Evolutionary conservation across 30 jellyfish, hydroid and myxozoan species (phyloP).

Genomic region (Clytia hemisphaerica): DNA sequence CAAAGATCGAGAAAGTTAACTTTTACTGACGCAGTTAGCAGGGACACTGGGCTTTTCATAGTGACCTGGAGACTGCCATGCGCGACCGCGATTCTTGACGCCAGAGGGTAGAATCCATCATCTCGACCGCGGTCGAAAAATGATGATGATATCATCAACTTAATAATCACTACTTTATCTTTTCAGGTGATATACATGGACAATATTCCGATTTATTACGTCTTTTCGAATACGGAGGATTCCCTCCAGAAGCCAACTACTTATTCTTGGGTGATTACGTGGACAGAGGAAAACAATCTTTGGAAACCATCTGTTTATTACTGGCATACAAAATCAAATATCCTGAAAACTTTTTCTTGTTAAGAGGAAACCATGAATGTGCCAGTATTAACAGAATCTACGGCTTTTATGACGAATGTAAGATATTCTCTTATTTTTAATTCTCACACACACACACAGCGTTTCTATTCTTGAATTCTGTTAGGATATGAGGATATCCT

Average conservation of each 20-base stretch:
- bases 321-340: slow-evolving; percentile 97
- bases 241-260: slow-evolving; percentile 99
- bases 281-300: slow-evolving; percentile 98
- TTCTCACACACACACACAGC: background rate
- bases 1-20: no score
- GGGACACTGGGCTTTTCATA: no score
- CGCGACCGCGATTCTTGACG: no score
- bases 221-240: slow-evolving; percentile 97
- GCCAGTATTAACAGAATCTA: slow-evolving; percentile 99
- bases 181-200: slow-evolving; percentile 98
- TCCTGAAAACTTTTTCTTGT: slow-evolving; percentile 98
- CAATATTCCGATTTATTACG: slow-evolving; percentile 92
- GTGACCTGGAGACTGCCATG: no score
- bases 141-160: no score
- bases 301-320: slow-evolving; percentile 93
- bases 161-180: background rate
- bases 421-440: slow-evolving; percentile 9
- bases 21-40: no score
- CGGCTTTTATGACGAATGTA: slow-evolving; percentile 99
- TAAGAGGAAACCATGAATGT: slow-evolving; percentile 99
- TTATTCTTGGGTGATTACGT: slow-evolving; percentile 98
- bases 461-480: background rate
- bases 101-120: no score
- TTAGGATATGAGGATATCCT: background rate
- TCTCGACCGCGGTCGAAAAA: no score